Percentiles rank a stretch among this genome's conserved stretches.
Conservation (phyloP, 2,797 vertebrate genomes). For the Podarcis siculus region DNA sequence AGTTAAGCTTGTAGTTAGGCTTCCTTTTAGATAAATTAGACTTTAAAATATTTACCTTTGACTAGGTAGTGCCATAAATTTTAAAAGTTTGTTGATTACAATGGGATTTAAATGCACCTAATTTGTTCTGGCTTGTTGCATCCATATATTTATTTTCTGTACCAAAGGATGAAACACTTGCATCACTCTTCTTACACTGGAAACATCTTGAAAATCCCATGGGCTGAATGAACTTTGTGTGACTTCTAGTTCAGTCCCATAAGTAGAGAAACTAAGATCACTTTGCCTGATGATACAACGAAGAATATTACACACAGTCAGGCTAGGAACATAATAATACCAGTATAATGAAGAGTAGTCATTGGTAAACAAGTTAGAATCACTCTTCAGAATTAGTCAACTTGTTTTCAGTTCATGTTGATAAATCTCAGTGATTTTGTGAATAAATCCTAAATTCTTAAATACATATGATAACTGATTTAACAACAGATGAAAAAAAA, state of each 20-base stretch:
- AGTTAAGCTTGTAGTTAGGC: neutral
- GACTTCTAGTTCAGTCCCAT: constrained; percentile 53
- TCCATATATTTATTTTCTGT: neutral
- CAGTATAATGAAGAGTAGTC: neutral
- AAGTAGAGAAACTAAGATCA: constrained; percentile 31
- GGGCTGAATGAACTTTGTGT: constrained; percentile 54
- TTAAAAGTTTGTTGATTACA: neutral
- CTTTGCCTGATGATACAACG: constrained; percentile 32
- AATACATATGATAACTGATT: neutral
- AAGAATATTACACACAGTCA: constrained; percentile 38
- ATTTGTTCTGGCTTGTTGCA: neutral
- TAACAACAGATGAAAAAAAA: constrained; percentile 21
- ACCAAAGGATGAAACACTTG: constrained; percentile 17
- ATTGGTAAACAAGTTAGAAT: constrained; percentile 28
- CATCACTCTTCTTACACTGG: constrained; percentile 16
- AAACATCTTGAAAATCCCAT: constrained; percentile 43
- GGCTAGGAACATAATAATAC: constrained; percentile 20
- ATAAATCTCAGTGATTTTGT: constrained; percentile 25
- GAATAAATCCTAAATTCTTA: neutral
- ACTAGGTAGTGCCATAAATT: neutral
- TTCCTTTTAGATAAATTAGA: neutral
- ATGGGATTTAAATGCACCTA: neutral
- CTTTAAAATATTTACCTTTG: neutral
- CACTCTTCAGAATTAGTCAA: neutral
- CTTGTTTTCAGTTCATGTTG: constrained; percentile 17